Evolutionary conservation across 2,888 invertebrate genomes (phyloP), one percentile per base, ranked within the genome.

Genomic region (Cosmia pyralina): DNA sequence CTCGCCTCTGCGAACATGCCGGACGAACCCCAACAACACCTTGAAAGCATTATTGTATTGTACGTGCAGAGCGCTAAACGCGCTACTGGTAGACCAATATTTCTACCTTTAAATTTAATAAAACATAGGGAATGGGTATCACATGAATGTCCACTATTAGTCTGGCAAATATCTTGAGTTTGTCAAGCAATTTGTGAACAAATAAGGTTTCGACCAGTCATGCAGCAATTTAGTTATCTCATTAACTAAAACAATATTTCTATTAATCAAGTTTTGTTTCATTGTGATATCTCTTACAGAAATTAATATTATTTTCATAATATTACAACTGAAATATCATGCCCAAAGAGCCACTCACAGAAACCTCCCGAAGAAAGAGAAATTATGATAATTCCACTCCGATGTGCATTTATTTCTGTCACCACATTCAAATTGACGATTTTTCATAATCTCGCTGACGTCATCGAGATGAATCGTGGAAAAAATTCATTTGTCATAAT

Each of bases 321-420:
- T 50, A 34, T 76, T 50, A 34, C 7, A 17, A 66, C 11, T 53
- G 22, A 41, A 69, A 69, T 57, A 67, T 59, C 4, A 44, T 15
- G 15, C 38, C 10, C n/a, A 41, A 69, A 77, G 48, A 60, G n/a
- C 41, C 41, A 57, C 17, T 78, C 57, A 19, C 22, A 55, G 19
- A 69, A 58, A 58, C 57, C 58, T 79, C 58, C 55, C n/a, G 15
- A 41, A 60, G 50, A 74, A 69, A 63, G 55, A 71, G 50, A 83
- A 71, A 62, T 72, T 79, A 75, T 57, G 55, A 52, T 71, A 79
- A 81, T 75, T 71, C 13, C 59, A 71, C 62, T 22, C n/a, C 41
- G 41, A 66, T 57, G 50, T 83, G 84, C 81, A 81, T 80, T 80
- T 72, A 83, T 80, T 81, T 83, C 80, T 83, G 84, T 79, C 81